These are phyloP conservation scores for Muntiacus reevesi DNA, from an alignment of 2,113 vertebrate species.

Conservation along the genomic window DNA sequence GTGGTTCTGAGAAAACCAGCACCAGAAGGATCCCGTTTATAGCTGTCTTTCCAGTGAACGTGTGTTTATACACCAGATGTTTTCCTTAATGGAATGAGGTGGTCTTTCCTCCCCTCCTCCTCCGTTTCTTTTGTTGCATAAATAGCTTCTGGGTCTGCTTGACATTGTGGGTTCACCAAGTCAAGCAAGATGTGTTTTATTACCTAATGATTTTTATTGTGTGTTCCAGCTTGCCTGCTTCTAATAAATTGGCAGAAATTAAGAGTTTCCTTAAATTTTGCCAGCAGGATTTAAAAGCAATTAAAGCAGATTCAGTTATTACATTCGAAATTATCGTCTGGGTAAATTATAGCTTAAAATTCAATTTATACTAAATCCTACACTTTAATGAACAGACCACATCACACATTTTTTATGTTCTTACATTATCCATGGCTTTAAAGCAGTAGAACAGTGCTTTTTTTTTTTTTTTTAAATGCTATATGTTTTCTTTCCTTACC, in stretches of 20 bases:
- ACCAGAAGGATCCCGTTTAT: not conserved
- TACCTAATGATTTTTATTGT: not conserved
- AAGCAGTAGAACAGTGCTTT: not conserved
- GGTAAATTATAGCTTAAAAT: constrained; percentile 14
- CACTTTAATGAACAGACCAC: not conserved
- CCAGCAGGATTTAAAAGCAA: not conserved
- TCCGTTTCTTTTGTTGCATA: not conserved
- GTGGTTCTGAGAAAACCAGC: not conserved
- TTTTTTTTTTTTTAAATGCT: not conserved
- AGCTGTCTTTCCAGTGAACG: not conserved
- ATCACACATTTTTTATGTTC: not conserved
- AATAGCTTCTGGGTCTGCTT: not conserved
- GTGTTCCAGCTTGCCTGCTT: not conserved
- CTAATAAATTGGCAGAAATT: not conserved
- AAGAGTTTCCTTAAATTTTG: not conserved
- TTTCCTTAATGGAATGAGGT: not conserved
- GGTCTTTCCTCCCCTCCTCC: not conserved
- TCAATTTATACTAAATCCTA: not conserved
- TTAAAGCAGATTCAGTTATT: constrained; percentile 22
- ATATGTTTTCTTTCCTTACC: accelerated
- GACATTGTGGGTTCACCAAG: not conserved
- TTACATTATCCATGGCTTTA: not conserved
- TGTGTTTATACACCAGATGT: not conserved
- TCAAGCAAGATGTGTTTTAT: not conserved
- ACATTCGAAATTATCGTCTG: not conserved